A percentile compares a stretch with the other conserved stretches of the same genome.
phyloP scores from a whole-genome alignment of 2,888 invertebrate species.

The Brachypterus glaber region DNA sequence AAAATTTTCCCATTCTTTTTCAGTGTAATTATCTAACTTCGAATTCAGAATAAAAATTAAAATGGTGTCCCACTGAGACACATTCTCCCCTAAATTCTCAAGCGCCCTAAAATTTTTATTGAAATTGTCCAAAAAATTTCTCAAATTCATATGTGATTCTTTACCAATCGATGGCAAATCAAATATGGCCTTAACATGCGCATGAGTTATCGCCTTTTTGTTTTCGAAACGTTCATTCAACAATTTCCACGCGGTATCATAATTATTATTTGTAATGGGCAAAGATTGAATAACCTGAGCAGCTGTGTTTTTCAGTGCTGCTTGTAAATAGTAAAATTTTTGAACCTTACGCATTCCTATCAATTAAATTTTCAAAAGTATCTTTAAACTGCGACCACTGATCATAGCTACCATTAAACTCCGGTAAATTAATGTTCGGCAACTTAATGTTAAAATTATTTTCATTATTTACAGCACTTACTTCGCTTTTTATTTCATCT shows the following conservation, averaged over 20 bases:
- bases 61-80: conserved; percentile 18
- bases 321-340: not conserved
- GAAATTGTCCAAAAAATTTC: conserved; percentile 8
- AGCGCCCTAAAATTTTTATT: conserved; percentile 13
- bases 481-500: too few relatives aligned
- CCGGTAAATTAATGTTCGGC: too few relatives aligned
- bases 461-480: too few relatives aligned
- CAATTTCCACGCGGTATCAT: not conserved
- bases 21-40: conserved; percentile 18
- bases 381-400: too few relatives aligned
- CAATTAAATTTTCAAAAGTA: too few relatives aligned
- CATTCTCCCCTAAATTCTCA: conserved; percentile 10
- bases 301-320: not conserved
- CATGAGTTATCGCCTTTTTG: not conserved
- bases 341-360: too few relatives aligned
- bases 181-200: conserved; percentile 15
- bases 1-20: conserved; percentile 20
- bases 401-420: too few relatives aligned
- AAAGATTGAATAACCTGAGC: not conserved
- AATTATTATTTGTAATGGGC: not conserved
- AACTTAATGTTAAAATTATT: too few relatives aligned
- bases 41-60: conserved; percentile 18
- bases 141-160: conserved; percentile 3
- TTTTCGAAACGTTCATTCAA: not conserved
- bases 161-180: not conserved